Conservation (phyloP, 64 coral and sea anemone genomes). For the Dendronephthya gigantea region DNA sequence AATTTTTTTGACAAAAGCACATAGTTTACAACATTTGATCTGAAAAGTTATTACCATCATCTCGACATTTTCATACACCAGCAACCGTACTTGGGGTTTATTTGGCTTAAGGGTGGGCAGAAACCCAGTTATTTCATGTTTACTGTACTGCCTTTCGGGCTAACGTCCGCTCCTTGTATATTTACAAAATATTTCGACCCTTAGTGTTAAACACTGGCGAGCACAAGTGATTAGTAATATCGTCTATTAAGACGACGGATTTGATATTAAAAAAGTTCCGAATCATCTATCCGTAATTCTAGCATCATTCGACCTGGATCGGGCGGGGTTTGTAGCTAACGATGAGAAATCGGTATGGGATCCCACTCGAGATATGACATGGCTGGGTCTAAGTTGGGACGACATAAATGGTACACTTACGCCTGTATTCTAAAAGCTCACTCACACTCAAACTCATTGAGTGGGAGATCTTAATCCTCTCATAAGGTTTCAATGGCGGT, state of each 20-base stretch:
- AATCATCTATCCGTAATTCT: background rate
- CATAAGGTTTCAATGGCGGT: too few species aligned
- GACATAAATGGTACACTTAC: too few species aligned
- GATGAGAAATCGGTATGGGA: conserved; percentile 32
- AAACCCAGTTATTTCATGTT: too few species aligned
- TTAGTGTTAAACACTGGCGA: conserved; percentile 47
- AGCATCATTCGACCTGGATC: conserved; percentile 19
- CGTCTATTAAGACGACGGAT: conserved; percentile 9
- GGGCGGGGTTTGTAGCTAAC: conserved; percentile 35
- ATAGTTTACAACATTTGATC: background rate
- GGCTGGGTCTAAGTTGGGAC: conserved; percentile 43
- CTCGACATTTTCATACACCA: too few species aligned
- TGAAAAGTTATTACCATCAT: background rate
- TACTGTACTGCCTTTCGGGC: too few species aligned
- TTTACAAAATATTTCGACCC: too few species aligned
- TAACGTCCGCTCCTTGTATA: too few species aligned
- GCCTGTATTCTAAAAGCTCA: too few species aligned
- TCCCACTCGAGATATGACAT: conserved; percentile 17
- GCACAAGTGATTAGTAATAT: background rate
- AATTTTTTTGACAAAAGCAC: background rate
- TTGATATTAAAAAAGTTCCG: conserved; percentile 17
- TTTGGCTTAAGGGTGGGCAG: too few species aligned
- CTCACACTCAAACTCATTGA: too few species aligned
- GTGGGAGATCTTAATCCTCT: too few species aligned
- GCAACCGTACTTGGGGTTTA: too few species aligned